A percentile compares a stretch with the other conserved stretches of the same genome.
These are phyloP conservation scores for Sebastes reedi DNA, from an alignment of 2,797 vertebrate species.

Conservation along the genomic window DNA sequence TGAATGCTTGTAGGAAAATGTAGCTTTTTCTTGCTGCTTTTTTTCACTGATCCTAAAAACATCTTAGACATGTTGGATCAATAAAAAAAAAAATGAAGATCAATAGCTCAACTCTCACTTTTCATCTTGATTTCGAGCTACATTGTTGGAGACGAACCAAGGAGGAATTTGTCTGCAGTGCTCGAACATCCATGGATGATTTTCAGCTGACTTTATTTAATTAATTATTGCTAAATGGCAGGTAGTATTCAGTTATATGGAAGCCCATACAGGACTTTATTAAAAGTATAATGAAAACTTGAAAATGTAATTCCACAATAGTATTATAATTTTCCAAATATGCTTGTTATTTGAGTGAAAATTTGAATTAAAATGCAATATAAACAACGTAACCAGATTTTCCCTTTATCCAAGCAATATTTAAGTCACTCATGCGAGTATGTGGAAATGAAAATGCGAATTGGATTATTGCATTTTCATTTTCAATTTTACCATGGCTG, in stretches of 20 bases:
- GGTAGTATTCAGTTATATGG: background rate
- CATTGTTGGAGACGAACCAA: background rate
- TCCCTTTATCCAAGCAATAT: too few relatives aligned
- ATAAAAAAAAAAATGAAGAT: background rate
- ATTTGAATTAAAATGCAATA: background rate
- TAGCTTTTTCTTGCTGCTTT: background rate
- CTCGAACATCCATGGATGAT: fast-evolving
- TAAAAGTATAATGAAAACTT: background rate
- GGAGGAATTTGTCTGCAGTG: background rate
- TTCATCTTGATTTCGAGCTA: too few relatives aligned
- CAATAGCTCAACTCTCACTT: background rate
- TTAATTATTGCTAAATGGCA: too few relatives aligned
- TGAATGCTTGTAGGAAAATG: background rate
- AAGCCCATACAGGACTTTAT: too few relatives aligned
- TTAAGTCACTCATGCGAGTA: background rate
- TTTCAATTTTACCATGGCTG: too few relatives aligned
- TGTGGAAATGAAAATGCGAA: background rate
- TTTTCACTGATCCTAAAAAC: background rate
- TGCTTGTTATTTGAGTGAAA: background rate
- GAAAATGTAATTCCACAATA: fast-evolving
- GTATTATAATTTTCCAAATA: background rate
- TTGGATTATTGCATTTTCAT: background rate
- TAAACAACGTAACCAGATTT: background rate
- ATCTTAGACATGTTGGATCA: background rate
- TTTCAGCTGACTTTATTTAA: background rate